Percentiles rank a stretch among this genome's conserved stretches.
Evolutionary conservation across 2,797 vertebrate species (phyloP).

Genomic region (Avahi laniger): DNA sequence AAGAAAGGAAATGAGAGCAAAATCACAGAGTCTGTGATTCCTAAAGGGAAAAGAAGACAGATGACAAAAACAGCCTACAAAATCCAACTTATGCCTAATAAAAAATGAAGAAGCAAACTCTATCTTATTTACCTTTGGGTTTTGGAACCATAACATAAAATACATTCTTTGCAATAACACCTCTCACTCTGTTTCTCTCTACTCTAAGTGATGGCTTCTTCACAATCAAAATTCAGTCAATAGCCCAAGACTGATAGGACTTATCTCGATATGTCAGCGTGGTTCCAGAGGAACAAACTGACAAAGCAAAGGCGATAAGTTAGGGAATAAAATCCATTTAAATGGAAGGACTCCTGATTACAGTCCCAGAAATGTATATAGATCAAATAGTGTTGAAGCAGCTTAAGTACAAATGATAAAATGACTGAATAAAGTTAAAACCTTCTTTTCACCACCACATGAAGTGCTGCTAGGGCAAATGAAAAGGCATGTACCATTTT

Average conservation of each 20-base stretch:
- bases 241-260: slow-evolving; percentile 91
- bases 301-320: slow-evolving; percentile 88
- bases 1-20: slow-evolving; percentile 63
- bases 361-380: slow-evolving; percentile 80
- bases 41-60: slow-evolving; percentile 40
- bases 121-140: slow-evolving; percentile 71
- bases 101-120: slow-evolving; percentile 83
- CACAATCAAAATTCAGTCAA: slow-evolving; percentile 93
- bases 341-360: slow-evolving; percentile 85
- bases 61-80: background rate
- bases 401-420: slow-evolving; percentile 72
- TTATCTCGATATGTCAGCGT: slow-evolving; percentile 91
- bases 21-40: background rate
- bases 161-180: slow-evolving; percentile 87
- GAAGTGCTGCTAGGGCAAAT: background rate
- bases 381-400: slow-evolving; percentile 67
- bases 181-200: slow-evolving; percentile 87
- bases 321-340: slow-evolving; percentile 89
- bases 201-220: slow-evolving; percentile 91
- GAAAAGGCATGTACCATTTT: background rate
- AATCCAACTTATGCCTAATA: slow-evolving; percentile 78
- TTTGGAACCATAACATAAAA: slow-evolving; percentile 80
- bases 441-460: background rate
- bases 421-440: slow-evolving; percentile 35
- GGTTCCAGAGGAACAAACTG: slow-evolving; percentile 87